Percentiles rank a stretch among this genome's conserved stretches.
phyloP scores from a whole-genome alignment of 2,888 invertebrate species.

The Epicampocera succincta region DNA sequence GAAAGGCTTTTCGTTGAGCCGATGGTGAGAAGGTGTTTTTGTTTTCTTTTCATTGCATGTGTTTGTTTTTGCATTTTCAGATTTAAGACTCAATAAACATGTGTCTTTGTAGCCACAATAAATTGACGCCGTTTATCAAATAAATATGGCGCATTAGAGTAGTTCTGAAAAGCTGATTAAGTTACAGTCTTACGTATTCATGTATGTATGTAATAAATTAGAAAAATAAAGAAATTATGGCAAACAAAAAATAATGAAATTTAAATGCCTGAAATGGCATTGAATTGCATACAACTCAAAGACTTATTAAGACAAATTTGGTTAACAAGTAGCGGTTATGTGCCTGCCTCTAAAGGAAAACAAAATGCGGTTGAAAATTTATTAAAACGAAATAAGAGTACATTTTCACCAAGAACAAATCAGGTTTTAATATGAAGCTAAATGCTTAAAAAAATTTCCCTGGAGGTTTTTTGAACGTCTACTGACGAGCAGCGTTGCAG shows the following conservation, averaged over 20 bases:
- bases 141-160: slow-evolving; percentile 62
- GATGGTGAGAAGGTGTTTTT: not conserved
- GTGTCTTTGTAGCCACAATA: slow-evolving; percentile 37
- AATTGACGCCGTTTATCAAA: slow-evolving; percentile 66
- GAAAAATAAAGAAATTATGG: slow-evolving; percentile 30
- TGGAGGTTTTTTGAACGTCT: too few relatives aligned
- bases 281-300: slow-evolving; percentile 22
- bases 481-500: too few relatives aligned
- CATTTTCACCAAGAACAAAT: not conserved
- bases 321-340: slow-evolving; percentile 25
- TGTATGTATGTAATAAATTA: not conserved
- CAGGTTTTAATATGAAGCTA: too few relatives aligned
- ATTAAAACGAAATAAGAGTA: not conserved
- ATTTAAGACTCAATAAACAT: slow-evolving; percentile 52
- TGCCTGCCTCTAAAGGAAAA: slow-evolving; percentile 7
- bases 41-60: not conserved
- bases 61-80: slow-evolving; percentile 20
- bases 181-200: not conserved
- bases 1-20: slow-evolving; percentile 11
- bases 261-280: slow-evolving; percentile 11
- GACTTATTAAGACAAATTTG: slow-evolving; percentile 18
- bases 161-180: slow-evolving; percentile 1
- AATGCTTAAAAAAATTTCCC: too few relatives aligned
- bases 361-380: not conserved
- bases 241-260: slow-evolving; percentile 13